Evolutionary conservation across 2,113 vertebrate genomes (phyloP).

Genomic region (Gallinago undulata): DNA sequence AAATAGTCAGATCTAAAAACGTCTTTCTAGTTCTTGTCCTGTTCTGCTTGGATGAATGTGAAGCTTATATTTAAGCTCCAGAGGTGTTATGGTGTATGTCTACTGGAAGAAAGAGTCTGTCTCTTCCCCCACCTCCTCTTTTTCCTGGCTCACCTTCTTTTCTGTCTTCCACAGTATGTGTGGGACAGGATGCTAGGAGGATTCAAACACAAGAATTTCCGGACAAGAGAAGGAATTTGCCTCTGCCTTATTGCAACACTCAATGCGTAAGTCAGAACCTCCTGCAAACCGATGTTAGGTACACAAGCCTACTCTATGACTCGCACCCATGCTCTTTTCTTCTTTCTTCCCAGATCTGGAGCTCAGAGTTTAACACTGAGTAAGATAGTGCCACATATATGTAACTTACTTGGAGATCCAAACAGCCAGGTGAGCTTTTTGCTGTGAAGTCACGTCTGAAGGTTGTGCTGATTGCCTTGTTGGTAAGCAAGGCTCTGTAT

Average conservation of each 20-base stretch:
- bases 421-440: constrained; percentile 89
- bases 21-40: neutral
- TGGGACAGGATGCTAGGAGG: constrained; percentile 97
- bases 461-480: neutral
- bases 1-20: neutral
- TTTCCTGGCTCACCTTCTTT: neutral
- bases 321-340: neutral
- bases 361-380: constrained; percentile 96
- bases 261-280: constrained; percentile 82
- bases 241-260: constrained; percentile 96
- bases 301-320: neutral
- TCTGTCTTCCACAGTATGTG: constrained; percentile 81
- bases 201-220: constrained; percentile 99
- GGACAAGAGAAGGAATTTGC: constrained; percentile 96
- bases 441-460: neutral
- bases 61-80: neutral
- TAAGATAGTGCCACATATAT: constrained; percentile 99
- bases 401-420: constrained; percentile 96
- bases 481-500: neutral
- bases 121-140: neutral
- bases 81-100: neutral
- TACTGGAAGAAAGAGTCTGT: neutral
- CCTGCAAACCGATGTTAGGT: neutral
- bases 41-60: neutral
- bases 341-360: constrained; percentile 85